Base-by-base conservation (phyloP, 2,888 invertebrate species). In the Heteropelma amictum region DNA sequence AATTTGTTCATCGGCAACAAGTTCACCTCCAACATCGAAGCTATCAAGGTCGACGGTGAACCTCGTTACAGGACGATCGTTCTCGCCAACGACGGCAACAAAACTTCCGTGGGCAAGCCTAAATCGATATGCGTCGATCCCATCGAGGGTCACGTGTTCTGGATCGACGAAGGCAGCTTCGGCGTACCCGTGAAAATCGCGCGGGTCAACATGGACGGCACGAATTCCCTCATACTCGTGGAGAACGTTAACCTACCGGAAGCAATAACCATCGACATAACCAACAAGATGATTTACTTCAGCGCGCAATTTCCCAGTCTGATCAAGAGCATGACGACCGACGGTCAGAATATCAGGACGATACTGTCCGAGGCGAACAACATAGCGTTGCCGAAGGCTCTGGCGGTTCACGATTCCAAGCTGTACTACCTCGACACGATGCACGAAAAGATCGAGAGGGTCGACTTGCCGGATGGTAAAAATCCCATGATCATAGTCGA, bases 81-180 rank as follows among this genome's bases (percentile, higher is more conserved):
- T 21, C 90, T 99, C 74, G 95, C 95, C 0, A 98, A 98, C 86
- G 95, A 97, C 84, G 98, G 98, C 0, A 95, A 94, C 79, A 93
- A 91, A 70, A 93, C 93, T 0, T 97, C 97, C 0, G 96, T 98
- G 1, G 95, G 97, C 0, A 94, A 94, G 81, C 99, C 99, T 0
- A 95, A 93, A 82, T 93, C 96, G 0, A 92, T 99, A 73, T 96
- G 95, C 67, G 90, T 99, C 30, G 97, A 99, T 90, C 98, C 99
- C 0, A 92, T 93, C n/a, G 95, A 96, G 82, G 99, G 99, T 91
- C 95, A 89, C 86, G 91, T 90, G 26, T 99, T 97, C 90, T 99
- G 99, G 99, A 93, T 98, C 7, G 99, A 99, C 86, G 96, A 96
- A 80, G 99, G 99, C 7, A 97, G 97, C 6, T 94, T 91, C 74